Evolutionary conservation across 2,113 vertebrate species (phyloP), one percentile per base, ranked within the genome.

Genomic region (Tetrao urogallus): DNA sequence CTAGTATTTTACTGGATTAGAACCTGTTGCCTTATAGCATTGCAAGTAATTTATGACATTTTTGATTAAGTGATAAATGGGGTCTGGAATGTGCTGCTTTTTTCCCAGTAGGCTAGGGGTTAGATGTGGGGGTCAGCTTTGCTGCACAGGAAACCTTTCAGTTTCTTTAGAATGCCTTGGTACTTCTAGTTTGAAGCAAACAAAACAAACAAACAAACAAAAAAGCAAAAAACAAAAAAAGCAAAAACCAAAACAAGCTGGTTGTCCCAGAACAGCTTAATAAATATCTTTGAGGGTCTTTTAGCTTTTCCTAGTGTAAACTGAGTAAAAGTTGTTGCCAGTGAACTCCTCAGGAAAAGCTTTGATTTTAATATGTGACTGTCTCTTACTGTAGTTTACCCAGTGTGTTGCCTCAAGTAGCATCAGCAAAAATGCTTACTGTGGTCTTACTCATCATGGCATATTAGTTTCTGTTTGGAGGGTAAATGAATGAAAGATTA

Each of bases 11-110:
- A 85, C 93, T 95, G 82, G 92, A 93, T 96, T 94, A 93, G 95
- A 96, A 89, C 90, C 52, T 8, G 27, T 95, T 97, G 92, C 85
- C 96, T 98, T 97, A 92, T 90, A 93, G 89, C 82, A 61, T 73
- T 76, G 69, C 32, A 95, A 92, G 45, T 96, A 96, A 97, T 97
- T 97, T 97, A 93, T 96, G 84, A 70, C 71, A 79, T 82, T 38
- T 89, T 82, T 91, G 96, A 97, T 86, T 80, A 92, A 86, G 60
- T 91, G 96, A 95, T 96, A 92, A 94, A 93, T 94, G 21, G 54
- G 77, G 48, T 52, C 85, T 78, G 71, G 77, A 93, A 89, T 93
- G 76, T 86, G 81, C 78, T 95, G 66, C 82, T 93, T 91, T 93
- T 92, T 88, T 75, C 85, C 75, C 93, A 56, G 16, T 40, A 88